Evolutionary conservation across 2,888 invertebrate species (phyloP), one percentile per base, ranked within the genome.

Genomic region (Rotaria magnacalcarata): DNA sequence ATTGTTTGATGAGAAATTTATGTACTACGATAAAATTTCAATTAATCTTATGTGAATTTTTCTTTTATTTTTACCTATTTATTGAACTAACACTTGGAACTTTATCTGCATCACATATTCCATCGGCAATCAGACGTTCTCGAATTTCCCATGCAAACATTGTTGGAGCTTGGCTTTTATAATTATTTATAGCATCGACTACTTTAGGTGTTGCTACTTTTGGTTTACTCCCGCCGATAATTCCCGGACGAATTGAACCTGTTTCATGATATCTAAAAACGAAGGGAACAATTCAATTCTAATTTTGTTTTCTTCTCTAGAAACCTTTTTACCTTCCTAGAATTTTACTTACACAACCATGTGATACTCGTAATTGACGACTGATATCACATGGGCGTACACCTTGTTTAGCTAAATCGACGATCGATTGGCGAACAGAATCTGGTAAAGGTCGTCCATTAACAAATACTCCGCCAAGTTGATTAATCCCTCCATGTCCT

Each of bases 131-230:
- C 90, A 98, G 94, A 92, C 97, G 93, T 92, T 97, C 97, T 1
- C 97, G 93, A 90, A 98, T 97, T 92, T 97, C 96, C 96, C 96
- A 97, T 58, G 97, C 97, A 92, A 97, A 97, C 89, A 97, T 96
- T 0, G 96, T 96, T 0, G 96, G 96, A 91, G 97, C 96, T 89
- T 96, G 94, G 87, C 95, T 94, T 90, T 97, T 97, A 87, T 96
- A 92, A 89, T 96, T 94, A 89, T 96, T 94, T 90, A 97, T 97
- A 91, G 96, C 96, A 75, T 95, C 94, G 58, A 97, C 97, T 85
- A 93, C 93, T 92, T 96, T 96, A 0, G 96, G 97, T 6, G 97
- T 97, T 87, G 97, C 97, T 85, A 98, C 97, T 85, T 97, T 93
- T 0, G 97, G 97, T 90, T 97, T 97, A 89, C 95, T 95, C 74